phyloP scores from a whole-genome alignment of 2,888 invertebrate species.

The Noctua janthe region DNA sequence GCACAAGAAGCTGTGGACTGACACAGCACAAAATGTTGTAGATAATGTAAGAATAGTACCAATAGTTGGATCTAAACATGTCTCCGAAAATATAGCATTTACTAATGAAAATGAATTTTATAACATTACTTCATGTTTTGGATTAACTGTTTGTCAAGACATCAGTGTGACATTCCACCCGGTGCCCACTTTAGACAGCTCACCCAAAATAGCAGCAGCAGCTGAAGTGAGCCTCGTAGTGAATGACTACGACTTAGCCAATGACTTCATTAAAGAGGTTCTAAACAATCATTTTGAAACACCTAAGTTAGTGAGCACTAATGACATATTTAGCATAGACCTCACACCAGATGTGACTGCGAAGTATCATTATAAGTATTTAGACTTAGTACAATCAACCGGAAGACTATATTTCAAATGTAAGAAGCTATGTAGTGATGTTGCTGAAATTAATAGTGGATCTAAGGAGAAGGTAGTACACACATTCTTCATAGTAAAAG shows the following conservation, averaged over 20 bases:
- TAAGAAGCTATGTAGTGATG: conserved; percentile 76
- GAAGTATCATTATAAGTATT: conserved; percentile 84
- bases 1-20: conserved; percentile 82
- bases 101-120: conserved; percentile 82
- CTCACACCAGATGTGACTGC: conserved; percentile 87
- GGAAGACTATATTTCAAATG: conserved; percentile 86
- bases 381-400: conserved; percentile 81
- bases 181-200: conserved; percentile 79
- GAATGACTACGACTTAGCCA: conserved; percentile 85
- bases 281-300: conserved; percentile 92
- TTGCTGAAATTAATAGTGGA: conserved; percentile 57
- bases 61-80: conserved; percentile 78
- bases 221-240: conserved; percentile 84
- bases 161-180: conserved; percentile 82
- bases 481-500: conserved; percentile 90
- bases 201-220: conserved; percentile 84
- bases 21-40: conserved; percentile 67
- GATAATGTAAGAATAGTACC: conserved; percentile 83
- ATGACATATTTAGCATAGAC: conserved; percentile 92
- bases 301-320: conserved; percentile 91
- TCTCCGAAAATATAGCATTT: conserved; percentile 76
- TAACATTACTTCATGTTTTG: conserved; percentile 80
- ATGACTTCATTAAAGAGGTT: conserved; percentile 90
- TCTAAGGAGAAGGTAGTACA: conserved; percentile 71
- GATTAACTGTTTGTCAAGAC: conserved; percentile 71